Evolutionary conservation across 2,888 invertebrate species (phyloP), one percentile per base, ranked within the genome.

Genomic region (Oxytorus armatus): DNA sequence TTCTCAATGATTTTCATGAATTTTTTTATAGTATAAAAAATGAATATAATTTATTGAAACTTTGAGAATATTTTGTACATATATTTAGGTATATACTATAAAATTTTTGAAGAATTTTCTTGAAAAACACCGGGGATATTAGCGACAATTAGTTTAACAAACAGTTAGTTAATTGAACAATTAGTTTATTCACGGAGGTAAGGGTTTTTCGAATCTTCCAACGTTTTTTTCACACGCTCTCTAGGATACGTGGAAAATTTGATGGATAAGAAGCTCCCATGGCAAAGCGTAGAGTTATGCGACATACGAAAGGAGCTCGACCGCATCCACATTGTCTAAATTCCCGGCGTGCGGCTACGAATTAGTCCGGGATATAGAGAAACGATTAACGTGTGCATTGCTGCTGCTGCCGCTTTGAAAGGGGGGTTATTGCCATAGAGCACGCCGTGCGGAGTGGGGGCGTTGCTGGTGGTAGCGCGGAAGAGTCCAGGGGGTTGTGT

Each of bases 331-430:
- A 84, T 90, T 88, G 88, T 90, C 85, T 87, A 87, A 90, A 88
- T 86, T 86, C 83, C 82, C 84, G 84, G 83, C 86, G 79, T 85
- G 85, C 85, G 77, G 86, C 82, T 81, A 83, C 81, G 85, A 88
- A 89, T 89, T 89, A 89, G 85, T 85, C 81, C 72, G 79, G 85
- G 88, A 88, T 85, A 84, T 86, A 83, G 68, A 68, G 70, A 53
- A 86, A 85, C 86, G 87, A 90, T 88, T 86, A 89, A 86, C 86
- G 88, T 86, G 83, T 77, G 83, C 81, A 84, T 57, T 78, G 85
- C 84, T 82, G 82, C 72, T 59, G 51, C 75, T 75, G 87, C 72
- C 51, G 51, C 75, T 75, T 87, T 84, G 77, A 77, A 79, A 2
- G 83, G 83, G 85, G 85, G 83, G n/a, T n/a, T n/a, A n/a, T 85